Base-by-base conservation (phyloP, 35 echinoderm and acorn worm species). In the Holothuria glaberrima region DNA sequence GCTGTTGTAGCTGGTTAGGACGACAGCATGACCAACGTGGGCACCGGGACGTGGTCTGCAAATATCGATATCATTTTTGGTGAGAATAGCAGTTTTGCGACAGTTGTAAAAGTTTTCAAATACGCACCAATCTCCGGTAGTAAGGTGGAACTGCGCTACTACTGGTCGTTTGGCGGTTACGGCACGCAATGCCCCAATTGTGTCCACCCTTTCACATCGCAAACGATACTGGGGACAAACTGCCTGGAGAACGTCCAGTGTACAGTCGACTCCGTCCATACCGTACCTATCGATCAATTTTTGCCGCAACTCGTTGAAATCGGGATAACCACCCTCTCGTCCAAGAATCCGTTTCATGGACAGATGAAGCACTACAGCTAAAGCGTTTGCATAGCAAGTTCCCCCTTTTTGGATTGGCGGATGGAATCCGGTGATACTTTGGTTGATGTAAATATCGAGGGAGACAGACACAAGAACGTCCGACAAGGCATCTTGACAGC, bases 271-370 rank as follows among this genome's bases (percentile, higher is more conserved):
- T 24, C 63, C 63, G 16, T 67, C 6, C 29, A 5, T 16, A 16
- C 63, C 63, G 29, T 67, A 67, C 3, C 6, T 6, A 67, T 67
- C 29, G 63, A 67, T 67, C 21, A 67, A 5, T 67, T 67, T 3
- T 30, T 67, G 21, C 16, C 63, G 4, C 16, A 67, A 30, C 3
- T 4, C 6, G 16, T 24, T 24, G 63, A 67, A 67, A 67, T 67
- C 63, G 3, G 63, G 63, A 4, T 67, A 67, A 3, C 63, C 63
- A 67, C 63, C 63, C 6, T 67, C 63, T 67, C 63, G 21, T 30
- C 63, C 63, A 67, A 67, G 21, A 67, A 67, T 67, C 4, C 63
- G 63, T 67, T 67, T 67, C 63, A 67, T 67, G 4, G 63, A 22
- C 3, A 67, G 63, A 30, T 67, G 63, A 24, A 67, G 29, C 63